Percentiles rank a stretch among this genome's conserved stretches.
These are phyloP conservation scores for Crotalus helleri DNA, from an alignment of 2,113 vertebrate genomes.

Conservation along the genomic window DNA sequence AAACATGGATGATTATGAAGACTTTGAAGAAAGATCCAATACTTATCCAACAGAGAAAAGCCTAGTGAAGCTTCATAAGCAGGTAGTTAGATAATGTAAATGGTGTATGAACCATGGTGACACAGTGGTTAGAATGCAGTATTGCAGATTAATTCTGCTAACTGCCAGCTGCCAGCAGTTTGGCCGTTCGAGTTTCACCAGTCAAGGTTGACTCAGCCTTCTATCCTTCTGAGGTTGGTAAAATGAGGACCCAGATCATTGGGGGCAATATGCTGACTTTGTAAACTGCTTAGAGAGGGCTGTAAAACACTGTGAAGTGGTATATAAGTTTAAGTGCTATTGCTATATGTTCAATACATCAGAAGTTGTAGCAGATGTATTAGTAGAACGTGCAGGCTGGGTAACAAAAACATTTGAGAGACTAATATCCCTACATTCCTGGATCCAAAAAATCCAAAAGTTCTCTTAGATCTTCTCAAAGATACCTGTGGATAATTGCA, in stretches of 20 bases:
- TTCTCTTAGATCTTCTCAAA: neutral
- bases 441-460: neutral
- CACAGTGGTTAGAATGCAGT: no score
- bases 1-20: slow-evolving; percentile 89
- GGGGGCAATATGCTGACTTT: no score
- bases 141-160: no score
- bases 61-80: slow-evolving; percentile 86
- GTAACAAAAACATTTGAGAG: neutral
- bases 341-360: neutral
- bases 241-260: no score
- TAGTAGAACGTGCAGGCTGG: neutral
- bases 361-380: neutral
- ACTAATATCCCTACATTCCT: neutral
- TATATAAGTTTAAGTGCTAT: no score
- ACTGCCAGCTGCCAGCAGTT: no score
- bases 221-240: no score
- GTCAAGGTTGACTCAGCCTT: no score
- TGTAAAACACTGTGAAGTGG: no score
- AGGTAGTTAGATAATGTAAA: slow-evolving; percentile 68
- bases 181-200: no score
- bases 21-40: slow-evolving; percentile 91
- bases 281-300: no score
- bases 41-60: slow-evolving; percentile 78
- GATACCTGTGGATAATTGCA: neutral
- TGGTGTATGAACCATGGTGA: no score